phyloP scores from a whole-genome alignment of 2,797 vertebrate species.

The Lagodon rhomboides region DNA sequence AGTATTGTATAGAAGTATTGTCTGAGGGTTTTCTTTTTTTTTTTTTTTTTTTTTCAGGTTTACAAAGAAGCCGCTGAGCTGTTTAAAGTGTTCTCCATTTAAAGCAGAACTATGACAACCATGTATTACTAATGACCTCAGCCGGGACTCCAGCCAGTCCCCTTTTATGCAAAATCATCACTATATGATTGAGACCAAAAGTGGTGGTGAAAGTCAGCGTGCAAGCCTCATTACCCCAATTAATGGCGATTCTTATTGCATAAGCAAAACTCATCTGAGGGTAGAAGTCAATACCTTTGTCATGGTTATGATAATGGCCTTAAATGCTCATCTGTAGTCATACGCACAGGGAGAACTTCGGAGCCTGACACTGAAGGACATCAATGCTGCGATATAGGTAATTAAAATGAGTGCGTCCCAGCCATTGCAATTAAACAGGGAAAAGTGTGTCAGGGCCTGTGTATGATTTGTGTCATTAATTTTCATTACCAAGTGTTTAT shows the following conservation, averaged over 20 bases:
- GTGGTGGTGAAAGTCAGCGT: constrained; percentile 71
- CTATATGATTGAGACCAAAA: constrained; percentile 78
- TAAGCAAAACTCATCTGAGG: constrained; percentile 82
- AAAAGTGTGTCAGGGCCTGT: constrained; percentile 77
- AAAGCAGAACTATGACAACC: constrained; percentile 50
- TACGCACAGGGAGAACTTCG: constrained; percentile 65
- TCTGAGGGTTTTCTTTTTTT: not conserved
- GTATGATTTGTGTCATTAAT: constrained; percentile 83
- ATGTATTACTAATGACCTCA: constrained; percentile 61
- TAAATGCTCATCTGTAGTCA: constrained; percentile 72
- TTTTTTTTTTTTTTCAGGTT: not conserved
- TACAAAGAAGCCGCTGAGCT: constrained; percentile 11
- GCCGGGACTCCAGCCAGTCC: constrained; percentile 57
- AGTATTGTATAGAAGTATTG: constrained; percentile 25
- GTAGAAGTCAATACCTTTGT: constrained; percentile 81
- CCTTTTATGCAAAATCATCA: constrained; percentile 77
- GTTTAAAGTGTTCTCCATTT: constrained; percentile 20
- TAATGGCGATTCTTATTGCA: constrained; percentile 80
- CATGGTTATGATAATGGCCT: constrained; percentile 78
- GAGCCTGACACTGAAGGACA: constrained; percentile 77
- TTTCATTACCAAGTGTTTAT: constrained; percentile 81
- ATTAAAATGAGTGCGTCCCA: constrained; percentile 77
- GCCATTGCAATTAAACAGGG: constrained; percentile 78
- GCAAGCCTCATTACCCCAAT: constrained; percentile 82
- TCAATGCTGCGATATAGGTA: constrained; percentile 73